Evolutionary conservation across 2,113 vertebrate genomes (phyloP), one percentile per base, ranked within the genome.

Genomic region (Sterna hirundo): DNA sequence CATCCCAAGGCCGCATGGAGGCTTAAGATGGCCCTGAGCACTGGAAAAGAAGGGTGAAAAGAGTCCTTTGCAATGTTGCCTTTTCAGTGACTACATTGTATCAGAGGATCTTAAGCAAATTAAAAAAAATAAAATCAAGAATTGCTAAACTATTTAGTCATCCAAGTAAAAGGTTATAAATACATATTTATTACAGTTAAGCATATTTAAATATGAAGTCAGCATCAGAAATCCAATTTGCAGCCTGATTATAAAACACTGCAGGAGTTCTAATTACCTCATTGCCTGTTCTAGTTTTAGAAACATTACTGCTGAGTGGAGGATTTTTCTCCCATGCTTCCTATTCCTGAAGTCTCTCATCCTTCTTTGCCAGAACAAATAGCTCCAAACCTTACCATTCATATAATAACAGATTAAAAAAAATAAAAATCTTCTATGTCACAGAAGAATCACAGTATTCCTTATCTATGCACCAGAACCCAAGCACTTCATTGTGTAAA

Each of bases 271-370:
- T 6, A n/a, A 65, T 86, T 79, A 78, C 64, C 83, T 85, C 92
- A 94, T 5, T 83, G 27, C 25, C 75, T 85, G 86, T 20, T 78
- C 94, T 68, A 55, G 71, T 86, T 94, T 95, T 83, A 92, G 86
- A 93, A 95, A 88, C 0, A 0, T 58, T 87, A 90, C 70, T 69
- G 87, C 71, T 66, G 93, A 94, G 77, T 34, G 25, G 30, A 86
- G 22, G 65, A 82, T 84, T 96, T 95, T 91, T 87, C 74, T 95
- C 81, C 66, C 71, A 22, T 78, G 32, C 44, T 55, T 88, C 54
- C 71, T 95, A 46, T 36, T 79, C 64, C 88, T 90, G 20, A 92
- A 83, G 40, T 42, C 64, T 66, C 44, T 86, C 88, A 61, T 60
- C 60, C 36, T 36, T 74, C 64, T 49, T 29, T 86, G 64, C 86